These are phyloP conservation scores for Imbricaverruca yamaguchii DNA, from an alignment of 2,888 invertebrate species.

Conservation along the genomic window DNA sequence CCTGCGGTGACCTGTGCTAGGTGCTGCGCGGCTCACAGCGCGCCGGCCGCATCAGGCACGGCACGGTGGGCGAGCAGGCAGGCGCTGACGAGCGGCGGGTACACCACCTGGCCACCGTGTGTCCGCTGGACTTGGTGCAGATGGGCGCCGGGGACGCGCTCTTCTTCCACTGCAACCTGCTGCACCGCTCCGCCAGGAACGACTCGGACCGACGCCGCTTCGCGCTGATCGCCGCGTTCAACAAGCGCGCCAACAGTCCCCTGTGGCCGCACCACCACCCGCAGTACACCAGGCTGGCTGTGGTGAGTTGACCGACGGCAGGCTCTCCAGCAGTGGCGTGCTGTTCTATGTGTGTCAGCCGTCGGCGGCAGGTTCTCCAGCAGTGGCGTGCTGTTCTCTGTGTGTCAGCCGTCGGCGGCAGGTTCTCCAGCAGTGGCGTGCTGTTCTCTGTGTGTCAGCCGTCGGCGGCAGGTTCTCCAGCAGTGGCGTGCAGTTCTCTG, in stretches of 20 bases:
- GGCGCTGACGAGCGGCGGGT: conserved; percentile 26
- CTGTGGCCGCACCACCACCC: conserved; percentile 31
- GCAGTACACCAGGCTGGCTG: conserved; percentile 27
- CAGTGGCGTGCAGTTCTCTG: too few species aligned
- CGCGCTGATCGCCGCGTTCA: conserved; percentile 29
- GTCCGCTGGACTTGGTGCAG: conserved; percentile 25
- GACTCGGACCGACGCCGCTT: conserved; percentile 27
- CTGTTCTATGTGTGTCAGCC: too few species aligned
- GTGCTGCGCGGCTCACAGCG: conserved; percentile 28
- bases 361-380: too few species aligned
- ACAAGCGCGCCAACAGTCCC: conserved; percentile 30
- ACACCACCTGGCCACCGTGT: neutral
- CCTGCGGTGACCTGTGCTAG: too few species aligned
- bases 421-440: too few species aligned
- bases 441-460: too few species aligned
- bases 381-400: too few species aligned
- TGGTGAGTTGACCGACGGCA: conserved; percentile 22
- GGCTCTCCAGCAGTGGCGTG: too few species aligned
- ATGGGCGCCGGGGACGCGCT: conserved; percentile 31
- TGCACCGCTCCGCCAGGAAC: conserved; percentile 30
- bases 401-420: too few species aligned
- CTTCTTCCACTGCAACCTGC: conserved; percentile 33
- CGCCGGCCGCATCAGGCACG: conserved; percentile 28
- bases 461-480: too few species aligned
- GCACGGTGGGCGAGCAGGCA: conserved; percentile 26